Base-by-base conservation (phyloP, 37 sponge, comb jelly and placozoan genomes). In the Geodia barretti region DNA sequence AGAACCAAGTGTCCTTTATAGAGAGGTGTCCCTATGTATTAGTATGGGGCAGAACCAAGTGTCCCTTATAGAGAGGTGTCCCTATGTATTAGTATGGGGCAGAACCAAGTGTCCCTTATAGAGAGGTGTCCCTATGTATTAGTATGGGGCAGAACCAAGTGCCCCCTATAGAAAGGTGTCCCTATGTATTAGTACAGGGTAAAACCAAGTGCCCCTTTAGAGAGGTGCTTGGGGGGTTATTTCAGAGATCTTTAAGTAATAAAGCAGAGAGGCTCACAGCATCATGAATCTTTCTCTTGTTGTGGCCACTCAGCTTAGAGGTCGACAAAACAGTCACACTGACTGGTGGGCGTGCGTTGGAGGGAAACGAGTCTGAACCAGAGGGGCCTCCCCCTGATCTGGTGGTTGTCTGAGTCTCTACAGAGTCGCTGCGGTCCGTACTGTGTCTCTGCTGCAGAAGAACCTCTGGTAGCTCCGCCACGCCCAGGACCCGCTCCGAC, bases 231-330 rank as follows among this genome's bases (percentile, higher is more conserved):
- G 19, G 11, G 19, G 11, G 19, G 11, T 11, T 58, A 58, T 20
- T 20, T 11, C n/a, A n/a, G n/a, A n/a, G n/a, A n/a, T n/a, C n/a
- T 11, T 20, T 20, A 11, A 58, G 19, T 58, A n/a, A n/a, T n/a
- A n/a, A n/a, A n/a, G n/a, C n/a, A n/a, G n/a, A n/a, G n/a, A n/a
- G n/a, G n/a, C 80, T 42, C 26, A 87, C 92, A 64, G 85, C 86
- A 63, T 88, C 89, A 31, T 92, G 89, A 24, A 80, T 62, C 25
- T 75, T 85, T 68, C 93, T 70, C 78, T 70, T 88, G 0, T 84
- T 4, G 64, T 92, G 81, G 0, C 86, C 89, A 3, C 78, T 69
- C 30, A 92, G 41, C 65, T 88, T 92, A 36, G 77, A 68, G 4
- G 62, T 75, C 17, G 66, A 66, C 20, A 88, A 67, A 67, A 81